A percentile compares a stretch with the other conserved stretches of the same genome.
Conservation (phyloP, 1,140 invertebrate genomes). For the Lucilia cuprina region DNA sequence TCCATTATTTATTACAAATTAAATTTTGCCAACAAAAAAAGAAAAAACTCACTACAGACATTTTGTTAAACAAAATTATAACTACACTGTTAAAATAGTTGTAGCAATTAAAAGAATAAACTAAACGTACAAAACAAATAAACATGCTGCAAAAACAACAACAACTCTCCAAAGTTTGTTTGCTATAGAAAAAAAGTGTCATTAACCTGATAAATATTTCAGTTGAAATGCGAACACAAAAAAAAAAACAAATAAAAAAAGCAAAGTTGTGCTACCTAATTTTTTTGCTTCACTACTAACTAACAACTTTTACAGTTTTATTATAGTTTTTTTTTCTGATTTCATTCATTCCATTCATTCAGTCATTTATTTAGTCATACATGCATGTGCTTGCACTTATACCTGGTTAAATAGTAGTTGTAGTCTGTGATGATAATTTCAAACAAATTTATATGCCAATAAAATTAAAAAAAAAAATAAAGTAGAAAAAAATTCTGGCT, state of each 20-base stretch:
- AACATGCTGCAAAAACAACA: too few relatives aligned
- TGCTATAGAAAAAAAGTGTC: neutral
- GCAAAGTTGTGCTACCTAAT: neutral
- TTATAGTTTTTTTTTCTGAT: neutral
- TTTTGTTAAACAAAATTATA: too few relatives aligned
- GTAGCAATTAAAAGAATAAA: too few relatives aligned
- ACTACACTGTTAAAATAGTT: too few relatives aligned
- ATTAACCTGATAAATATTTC: conserved; percentile 8
- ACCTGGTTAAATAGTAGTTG: neutral
- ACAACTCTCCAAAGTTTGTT: neutral
- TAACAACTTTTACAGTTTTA: neutral
- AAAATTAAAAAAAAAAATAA: neutral
- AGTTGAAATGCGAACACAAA: neutral
- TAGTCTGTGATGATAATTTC: conserved; percentile 20
- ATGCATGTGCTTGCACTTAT: neutral
- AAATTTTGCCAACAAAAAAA: too few relatives aligned
- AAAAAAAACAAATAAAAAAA: neutral
- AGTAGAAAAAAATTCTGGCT: neutral
- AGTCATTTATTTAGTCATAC: neutral
- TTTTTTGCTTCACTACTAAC: neutral
- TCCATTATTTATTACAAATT: too few relatives aligned
- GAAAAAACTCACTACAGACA: too few relatives aligned
- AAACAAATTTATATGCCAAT: conserved; percentile 30
- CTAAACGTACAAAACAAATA: too few relatives aligned
- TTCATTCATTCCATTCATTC: neutral